These are phyloP conservation scores for Neomonachus schauinslandi DNA, from an alignment of 2,113 vertebrate genomes.

Conservation along the genomic window DNA sequence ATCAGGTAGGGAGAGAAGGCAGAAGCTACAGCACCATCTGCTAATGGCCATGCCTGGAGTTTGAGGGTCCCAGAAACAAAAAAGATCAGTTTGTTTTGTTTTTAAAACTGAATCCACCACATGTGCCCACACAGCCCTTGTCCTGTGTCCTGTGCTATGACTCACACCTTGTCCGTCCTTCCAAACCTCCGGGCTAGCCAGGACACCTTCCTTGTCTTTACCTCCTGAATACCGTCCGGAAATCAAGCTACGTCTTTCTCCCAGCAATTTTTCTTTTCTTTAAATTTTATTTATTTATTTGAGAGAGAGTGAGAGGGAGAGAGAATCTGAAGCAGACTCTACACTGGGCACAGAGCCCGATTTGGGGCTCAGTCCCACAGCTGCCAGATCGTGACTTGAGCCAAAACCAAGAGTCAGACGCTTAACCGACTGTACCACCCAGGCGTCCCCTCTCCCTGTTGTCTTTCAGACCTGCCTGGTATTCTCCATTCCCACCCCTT, in stretches of 20 bases:
- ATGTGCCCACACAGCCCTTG: fast-evolving
- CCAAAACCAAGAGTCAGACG: not conserved
- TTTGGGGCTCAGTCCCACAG: too few relatives aligned
- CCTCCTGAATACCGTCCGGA: not conserved
- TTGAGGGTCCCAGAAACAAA: not conserved
- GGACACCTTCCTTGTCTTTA: not conserved
- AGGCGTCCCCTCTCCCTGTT: too few relatives aligned
- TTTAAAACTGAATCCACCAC: not conserved
- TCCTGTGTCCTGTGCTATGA: not conserved
- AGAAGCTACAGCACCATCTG: not conserved
- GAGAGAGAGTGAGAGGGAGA: too few relatives aligned
- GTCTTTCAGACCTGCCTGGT: not conserved
- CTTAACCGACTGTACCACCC: not conserved
- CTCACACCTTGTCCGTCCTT: not conserved
- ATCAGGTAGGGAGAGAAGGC: not conserved
- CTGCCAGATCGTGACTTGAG: not conserved
- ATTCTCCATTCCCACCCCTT: too few relatives aligned
- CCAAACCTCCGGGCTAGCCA: not conserved
- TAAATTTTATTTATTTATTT: not conserved
- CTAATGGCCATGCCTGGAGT: not conserved
- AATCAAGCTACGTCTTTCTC: not conserved
- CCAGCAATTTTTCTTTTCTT: not conserved
- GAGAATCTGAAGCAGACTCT: not conserved
- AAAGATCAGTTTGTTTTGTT: not conserved
- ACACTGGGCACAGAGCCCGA: too few relatives aligned